A percentile compares a stretch with the other conserved stretches of the same genome.
phyloP scores from a whole-genome alignment of 2,797 vertebrate genomes.

The Phrynocephalus vlangalii region DNA sequence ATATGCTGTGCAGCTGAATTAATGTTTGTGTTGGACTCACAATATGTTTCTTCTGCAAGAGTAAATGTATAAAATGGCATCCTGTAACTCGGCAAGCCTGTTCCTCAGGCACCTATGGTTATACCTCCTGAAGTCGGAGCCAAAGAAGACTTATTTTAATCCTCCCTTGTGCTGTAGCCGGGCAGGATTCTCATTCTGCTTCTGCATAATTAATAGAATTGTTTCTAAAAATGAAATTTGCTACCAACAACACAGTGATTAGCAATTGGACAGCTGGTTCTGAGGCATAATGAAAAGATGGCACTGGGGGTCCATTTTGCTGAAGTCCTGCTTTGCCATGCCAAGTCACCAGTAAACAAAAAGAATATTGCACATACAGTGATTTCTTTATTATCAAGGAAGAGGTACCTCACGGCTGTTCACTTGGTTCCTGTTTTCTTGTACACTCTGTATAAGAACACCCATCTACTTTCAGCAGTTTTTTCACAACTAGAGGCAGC shows the following conservation, averaged over 20 bases:
- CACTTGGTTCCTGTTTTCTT: not conserved
- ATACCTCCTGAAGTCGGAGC: slow-evolving; percentile 3
- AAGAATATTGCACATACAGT: not conserved
- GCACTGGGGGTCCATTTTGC: fast-evolving
- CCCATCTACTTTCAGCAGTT: not conserved
- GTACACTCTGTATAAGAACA: not conserved
- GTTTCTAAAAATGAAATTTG: slow-evolving; percentile 13
- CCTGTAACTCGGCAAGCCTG: slow-evolving; percentile 2
- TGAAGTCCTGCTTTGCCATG: not conserved
- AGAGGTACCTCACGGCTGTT: not conserved
- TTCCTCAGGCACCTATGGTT: not conserved
- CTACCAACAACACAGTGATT: not conserved
- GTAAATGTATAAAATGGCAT: slow-evolving; percentile 16
- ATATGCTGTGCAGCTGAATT: slow-evolving; percentile 21
- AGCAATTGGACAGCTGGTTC: not conserved
- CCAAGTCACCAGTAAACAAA: not conserved
- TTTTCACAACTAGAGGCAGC: not conserved
- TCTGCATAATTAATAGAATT: slow-evolving; percentile 4
- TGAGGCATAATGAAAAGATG: not conserved
- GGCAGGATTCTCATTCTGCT: not conserved
- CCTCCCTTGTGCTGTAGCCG: not conserved
- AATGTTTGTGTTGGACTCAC: slow-evolving; percentile 10
- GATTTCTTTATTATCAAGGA: not conserved
- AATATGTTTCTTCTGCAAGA: slow-evolving; percentile 20
- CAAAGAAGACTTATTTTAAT: not conserved